Percentiles rank a stretch among this genome's conserved stretches.
phyloP scores from a whole-genome alignment of 2,797 vertebrate genomes.

The Molossus molossus region DNA sequence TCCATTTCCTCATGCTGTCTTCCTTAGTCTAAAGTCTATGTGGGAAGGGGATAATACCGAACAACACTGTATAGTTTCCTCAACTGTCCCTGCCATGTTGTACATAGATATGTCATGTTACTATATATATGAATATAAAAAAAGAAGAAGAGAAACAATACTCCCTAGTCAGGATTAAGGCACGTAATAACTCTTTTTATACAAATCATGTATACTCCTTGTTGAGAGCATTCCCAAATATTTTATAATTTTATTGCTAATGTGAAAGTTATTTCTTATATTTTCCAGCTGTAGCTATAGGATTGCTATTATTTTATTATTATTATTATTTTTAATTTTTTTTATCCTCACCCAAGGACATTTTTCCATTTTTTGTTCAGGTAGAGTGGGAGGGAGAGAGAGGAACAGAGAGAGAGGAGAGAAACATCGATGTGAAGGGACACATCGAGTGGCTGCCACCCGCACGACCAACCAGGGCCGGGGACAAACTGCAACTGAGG shows the following conservation, averaged over 20 bases:
- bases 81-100: constrained; percentile 88
- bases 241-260: constrained; percentile 45
- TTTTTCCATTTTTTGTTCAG: too few relatives aligned
- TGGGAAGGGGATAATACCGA: constrained; percentile 66
- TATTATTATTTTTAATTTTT: too few relatives aligned
- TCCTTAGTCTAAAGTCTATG: constrained; percentile 75
- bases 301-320: neutral
- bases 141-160: neutral
- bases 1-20: constrained; percentile 81
- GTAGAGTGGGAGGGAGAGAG: too few relatives aligned
- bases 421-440: too few relatives aligned
- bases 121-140: constrained; percentile 86
- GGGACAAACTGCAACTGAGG: too few relatives aligned
- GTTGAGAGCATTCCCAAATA: constrained; percentile 33
- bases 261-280: neutral
- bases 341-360: too few relatives aligned
- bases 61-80: constrained; percentile 73
- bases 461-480: too few relatives aligned
- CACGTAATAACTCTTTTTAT: neutral
- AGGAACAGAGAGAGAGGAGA: too few relatives aligned
- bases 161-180: neutral
- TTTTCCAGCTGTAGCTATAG: neutral
- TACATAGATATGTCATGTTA: constrained; percentile 91
- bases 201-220: neutral
- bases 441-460: too few relatives aligned